Conservation (phyloP, 2,113 vertebrate genomes). For the Brachionichthys hirsutus region DNA sequence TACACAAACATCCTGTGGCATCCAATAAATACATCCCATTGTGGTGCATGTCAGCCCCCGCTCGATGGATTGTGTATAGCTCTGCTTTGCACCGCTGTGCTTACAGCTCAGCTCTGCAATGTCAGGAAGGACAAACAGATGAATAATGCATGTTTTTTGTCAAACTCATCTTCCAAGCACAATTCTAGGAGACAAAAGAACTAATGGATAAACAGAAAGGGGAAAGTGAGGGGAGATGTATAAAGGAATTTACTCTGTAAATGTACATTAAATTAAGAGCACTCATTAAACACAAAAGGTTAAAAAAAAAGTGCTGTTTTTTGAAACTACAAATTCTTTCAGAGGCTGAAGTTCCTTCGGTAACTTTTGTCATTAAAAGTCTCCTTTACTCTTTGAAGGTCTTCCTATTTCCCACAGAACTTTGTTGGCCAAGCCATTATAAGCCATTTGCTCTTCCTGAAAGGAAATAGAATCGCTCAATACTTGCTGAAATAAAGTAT, state of each 20-base stretch:
- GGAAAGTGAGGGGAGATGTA: conserved; percentile 18
- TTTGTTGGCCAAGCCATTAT: conserved; percentile 24
- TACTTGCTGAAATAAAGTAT: conserved; percentile 42
- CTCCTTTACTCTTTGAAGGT: conserved; percentile 24
- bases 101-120: conserved; percentile 56
- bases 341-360: conserved; percentile 4
- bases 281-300: not conserved
- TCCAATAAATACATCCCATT: conserved; percentile 62
- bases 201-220: conserved; percentile 19
- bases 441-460: conserved; percentile 12
- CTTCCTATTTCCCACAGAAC: conserved; percentile 24
- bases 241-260: too few relatives aligned
- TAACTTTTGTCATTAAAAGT: conserved; percentile 37
- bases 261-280: conserved; percentile 1
- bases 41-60: conserved; percentile 53
- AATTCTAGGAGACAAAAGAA: conserved; percentile 36
- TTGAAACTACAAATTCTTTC: conserved; percentile 27
- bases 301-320: not conserved
- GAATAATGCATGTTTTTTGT: conserved; percentile 72
- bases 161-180: conserved; percentile 56
- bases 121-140: conserved; percentile 67
- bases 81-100: conserved; percentile 52
- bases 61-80: conserved; percentile 67
- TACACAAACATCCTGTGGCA: conserved; percentile 46
- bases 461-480: conserved; percentile 27